Conservation (phyloP, 2,797 vertebrate species). For the Manis pentadactyla region DNA sequence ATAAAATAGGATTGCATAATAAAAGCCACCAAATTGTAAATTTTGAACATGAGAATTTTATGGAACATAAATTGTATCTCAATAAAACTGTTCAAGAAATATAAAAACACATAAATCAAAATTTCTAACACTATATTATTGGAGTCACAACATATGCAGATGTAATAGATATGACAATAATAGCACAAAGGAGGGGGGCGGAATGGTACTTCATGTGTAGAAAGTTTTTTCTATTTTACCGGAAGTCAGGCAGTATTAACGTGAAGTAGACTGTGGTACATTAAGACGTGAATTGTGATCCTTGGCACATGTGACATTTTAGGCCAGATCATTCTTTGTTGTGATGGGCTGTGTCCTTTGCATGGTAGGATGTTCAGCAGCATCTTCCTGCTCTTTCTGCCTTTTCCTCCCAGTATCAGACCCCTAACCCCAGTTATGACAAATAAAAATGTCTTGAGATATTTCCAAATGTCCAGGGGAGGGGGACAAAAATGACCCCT, state of each 20-base stretch:
- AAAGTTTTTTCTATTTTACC: background rate
- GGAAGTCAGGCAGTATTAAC: background rate
- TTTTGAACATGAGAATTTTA: background rate
- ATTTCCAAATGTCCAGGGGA: background rate
- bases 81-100: background rate
- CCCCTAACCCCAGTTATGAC: background rate
- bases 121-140: background rate
- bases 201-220: background rate
- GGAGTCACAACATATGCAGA: background rate
- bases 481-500: background rate
- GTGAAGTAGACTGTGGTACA: background rate
- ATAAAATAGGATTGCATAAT: background rate
- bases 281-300: background rate
- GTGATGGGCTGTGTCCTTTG: background rate
- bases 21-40: background rate
- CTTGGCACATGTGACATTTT: background rate
- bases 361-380: background rate
- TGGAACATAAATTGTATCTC: background rate
- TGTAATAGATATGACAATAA: background rate
- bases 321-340: background rate
- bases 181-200: background rate
- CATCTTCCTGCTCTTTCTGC: background rate
- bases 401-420: background rate
- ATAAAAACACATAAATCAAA: background rate
- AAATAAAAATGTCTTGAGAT: background rate